Percentiles rank a stretch among this genome's conserved stretches.
These are phyloP conservation scores for Erythrolamprus reginae DNA, from an alignment of 2,113 vertebrate species.

Conservation along the genomic window DNA sequence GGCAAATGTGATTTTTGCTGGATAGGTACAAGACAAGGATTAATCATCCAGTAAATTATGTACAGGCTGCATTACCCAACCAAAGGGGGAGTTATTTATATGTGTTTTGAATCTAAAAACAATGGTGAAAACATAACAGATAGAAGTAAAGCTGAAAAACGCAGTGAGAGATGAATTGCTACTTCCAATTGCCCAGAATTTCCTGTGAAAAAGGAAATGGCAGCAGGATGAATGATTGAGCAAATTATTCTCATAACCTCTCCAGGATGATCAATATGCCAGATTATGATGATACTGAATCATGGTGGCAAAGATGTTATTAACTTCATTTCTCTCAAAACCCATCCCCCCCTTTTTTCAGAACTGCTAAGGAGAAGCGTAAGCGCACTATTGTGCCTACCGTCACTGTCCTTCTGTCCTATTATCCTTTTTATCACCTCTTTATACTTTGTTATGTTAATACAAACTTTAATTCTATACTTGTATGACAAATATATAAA, in stretches of 20 bases:
- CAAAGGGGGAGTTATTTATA: not conserved
- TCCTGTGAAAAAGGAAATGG: slow-evolving; percentile 1
- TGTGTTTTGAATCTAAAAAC: not conserved
- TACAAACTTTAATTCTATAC: no score
- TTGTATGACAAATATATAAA: no score
- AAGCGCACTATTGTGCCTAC: no score
- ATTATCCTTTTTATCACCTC: no score
- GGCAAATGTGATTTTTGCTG: not conserved
- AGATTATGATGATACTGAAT: not conserved
- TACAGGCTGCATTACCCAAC: not conserved
- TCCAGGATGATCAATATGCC: slow-evolving; percentile 8
- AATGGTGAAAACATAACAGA: not conserved
- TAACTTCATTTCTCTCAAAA: not conserved
- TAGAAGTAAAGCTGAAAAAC: not conserved
- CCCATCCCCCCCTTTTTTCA: not conserved
- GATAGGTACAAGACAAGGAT: not conserved
- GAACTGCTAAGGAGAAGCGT: not conserved
- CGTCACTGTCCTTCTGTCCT: no score
- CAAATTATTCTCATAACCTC: not conserved
- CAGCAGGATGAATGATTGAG: slow-evolving; percentile 6
- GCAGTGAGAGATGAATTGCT: slow-evolving; percentile 2
- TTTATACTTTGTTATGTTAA: no score
- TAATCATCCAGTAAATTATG: not conserved
- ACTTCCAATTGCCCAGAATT: slow-evolving; percentile 1
- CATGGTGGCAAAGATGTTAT: not conserved